Percentiles rank a stretch among this genome's conserved stretches.
These are phyloP conservation scores for Bos taurus DNA, from an alignment of 2,113 vertebrate species.

Conservation along the genomic window DNA sequence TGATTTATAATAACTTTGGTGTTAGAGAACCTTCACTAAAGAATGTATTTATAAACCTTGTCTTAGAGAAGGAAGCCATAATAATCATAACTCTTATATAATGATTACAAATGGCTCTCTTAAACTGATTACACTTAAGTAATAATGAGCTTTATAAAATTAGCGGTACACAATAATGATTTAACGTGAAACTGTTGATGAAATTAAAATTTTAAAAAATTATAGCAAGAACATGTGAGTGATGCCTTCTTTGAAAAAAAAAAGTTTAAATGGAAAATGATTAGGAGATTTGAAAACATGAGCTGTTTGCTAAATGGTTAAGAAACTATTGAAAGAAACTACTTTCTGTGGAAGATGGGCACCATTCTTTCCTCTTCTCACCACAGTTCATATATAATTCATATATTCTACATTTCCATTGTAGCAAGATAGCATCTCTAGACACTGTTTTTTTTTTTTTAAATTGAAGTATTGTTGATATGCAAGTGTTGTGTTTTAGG, in stretches of 20 bases:
- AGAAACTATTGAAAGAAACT: not conserved
- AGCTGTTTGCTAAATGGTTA: not conserved
- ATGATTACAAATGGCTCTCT: not conserved
- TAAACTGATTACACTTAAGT: not conserved
- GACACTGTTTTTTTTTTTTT: not conserved
- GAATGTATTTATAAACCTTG: not conserved
- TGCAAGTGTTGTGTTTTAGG: not conserved
- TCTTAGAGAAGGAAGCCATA: not conserved
- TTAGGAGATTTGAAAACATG: not conserved
- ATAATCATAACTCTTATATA: not conserved
- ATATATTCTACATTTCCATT: conserved; percentile 24
- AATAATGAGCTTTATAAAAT: not conserved
- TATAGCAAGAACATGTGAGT: not conserved
- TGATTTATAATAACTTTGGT: not conserved
- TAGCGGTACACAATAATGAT: not conserved
- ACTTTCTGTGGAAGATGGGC: not conserved
- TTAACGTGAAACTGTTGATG: not conserved
- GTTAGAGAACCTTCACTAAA: not conserved
- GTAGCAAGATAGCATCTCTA: not conserved
- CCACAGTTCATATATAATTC: not conserved
- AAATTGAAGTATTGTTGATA: not conserved
- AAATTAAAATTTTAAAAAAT: not conserved
- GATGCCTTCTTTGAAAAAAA: not conserved
- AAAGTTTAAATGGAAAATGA: not conserved
- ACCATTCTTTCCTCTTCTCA: not conserved